phyloP scores from a whole-genome alignment of 2,888 invertebrate genomes.

The Rhogogaster chlorosoma region DNA sequence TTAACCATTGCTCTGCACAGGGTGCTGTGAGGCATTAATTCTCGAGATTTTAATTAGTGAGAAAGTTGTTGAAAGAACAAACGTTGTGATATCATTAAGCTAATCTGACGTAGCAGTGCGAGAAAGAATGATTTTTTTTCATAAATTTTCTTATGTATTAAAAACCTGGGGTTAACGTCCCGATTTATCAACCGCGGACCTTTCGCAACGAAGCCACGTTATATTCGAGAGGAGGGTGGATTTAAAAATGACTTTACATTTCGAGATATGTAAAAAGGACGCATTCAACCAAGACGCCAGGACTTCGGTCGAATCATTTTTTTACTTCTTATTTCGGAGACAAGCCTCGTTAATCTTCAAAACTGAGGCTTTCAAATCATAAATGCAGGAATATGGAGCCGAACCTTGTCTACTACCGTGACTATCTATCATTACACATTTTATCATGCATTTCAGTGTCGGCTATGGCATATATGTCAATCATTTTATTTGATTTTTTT shows the following conservation, averaged over 20 bases:
- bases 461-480: background rate
- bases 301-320: background rate
- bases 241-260: slow-evolving; percentile 43
- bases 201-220: background rate
- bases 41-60: background rate
- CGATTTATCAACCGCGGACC: background rate
- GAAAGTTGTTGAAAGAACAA: background rate
- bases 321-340: slow-evolving; percentile 5
- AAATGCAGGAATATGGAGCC: background rate
- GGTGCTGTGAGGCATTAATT: background rate
- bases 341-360: slow-evolving; percentile 2
- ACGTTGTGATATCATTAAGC: background rate
- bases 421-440: background rate
- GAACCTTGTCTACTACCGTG: background rate
- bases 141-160: slow-evolving; percentile 12
- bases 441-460: background rate
- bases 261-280: slow-evolving; percentile 19
- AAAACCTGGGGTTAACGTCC: slow-evolving; percentile 26
- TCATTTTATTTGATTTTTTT: background rate
- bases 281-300: slow-evolving; percentile 14
- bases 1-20: background rate
- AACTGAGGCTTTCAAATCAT: background rate
- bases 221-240: slow-evolving; percentile 4
- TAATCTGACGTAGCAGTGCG: background rate
- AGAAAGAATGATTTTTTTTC: background rate